Percentiles rank a stretch among this genome's conserved stretches.
Evolutionary conservation across 2,113 vertebrate species (phyloP).

Genomic region (Planiliza haematocheilus): DNA sequence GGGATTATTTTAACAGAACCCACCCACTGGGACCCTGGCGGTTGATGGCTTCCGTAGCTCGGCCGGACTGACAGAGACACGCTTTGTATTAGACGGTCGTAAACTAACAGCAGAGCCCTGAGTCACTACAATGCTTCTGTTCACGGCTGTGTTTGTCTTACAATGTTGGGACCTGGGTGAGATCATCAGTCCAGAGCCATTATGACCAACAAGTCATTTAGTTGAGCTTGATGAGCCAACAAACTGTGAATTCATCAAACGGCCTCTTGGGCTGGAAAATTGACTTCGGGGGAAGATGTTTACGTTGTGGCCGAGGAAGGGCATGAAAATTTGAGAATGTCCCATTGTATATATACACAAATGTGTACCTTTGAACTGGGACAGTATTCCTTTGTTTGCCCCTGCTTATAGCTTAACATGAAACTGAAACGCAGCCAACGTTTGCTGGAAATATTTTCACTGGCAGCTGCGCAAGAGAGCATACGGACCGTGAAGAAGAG

Average conservation of each 20-base stretch:
- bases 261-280: constrained; percentile 10
- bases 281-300: constrained; percentile 15
- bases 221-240: constrained; percentile 39
- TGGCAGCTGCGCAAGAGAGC: constrained; percentile 22
- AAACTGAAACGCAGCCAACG: constrained; percentile 41
- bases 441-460: constrained; percentile 51
- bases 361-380: constrained; percentile 15
- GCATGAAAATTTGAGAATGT: constrained; percentile 32
- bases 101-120: constrained; percentile 62
- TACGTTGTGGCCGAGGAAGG: neutral
- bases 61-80: constrained; percentile 61
- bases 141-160: constrained; percentile 74
- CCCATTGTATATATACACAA: constrained; percentile 13
- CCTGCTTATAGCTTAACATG: constrained; percentile 22
- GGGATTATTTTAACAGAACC: constrained; percentile 74
- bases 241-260: constrained; percentile 15
- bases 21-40: constrained; percentile 61
- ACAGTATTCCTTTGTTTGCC: constrained; percentile 35
- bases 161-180: constrained; percentile 58
- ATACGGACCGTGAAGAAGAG: constrained; percentile 6
- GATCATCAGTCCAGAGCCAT: constrained; percentile 56
- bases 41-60: constrained; percentile 67
- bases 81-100: constrained; percentile 72
- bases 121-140: constrained; percentile 74
- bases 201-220: constrained; percentile 24